phyloP scores from a whole-genome alignment of 2,113 vertebrate genomes.

The Gopherus flavomarginatus region DNA sequence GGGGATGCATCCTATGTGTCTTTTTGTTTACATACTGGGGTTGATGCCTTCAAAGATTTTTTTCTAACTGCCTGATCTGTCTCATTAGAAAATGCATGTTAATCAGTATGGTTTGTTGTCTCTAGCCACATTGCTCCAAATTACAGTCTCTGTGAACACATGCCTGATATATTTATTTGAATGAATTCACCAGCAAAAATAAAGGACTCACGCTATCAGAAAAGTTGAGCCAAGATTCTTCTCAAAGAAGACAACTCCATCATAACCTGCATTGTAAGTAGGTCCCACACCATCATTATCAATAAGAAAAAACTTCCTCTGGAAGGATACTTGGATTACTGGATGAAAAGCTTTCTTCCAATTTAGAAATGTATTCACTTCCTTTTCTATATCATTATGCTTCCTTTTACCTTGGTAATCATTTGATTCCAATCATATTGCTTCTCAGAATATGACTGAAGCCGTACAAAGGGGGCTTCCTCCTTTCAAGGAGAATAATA shows the following conservation, averaged over 20 bases:
- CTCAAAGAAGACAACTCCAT: background rate
- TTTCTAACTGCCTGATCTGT: background rate
- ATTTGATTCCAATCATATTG: background rate
- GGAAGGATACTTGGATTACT: background rate
- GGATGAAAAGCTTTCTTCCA: background rate
- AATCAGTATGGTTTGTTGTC: background rate
- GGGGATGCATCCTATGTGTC: background rate
- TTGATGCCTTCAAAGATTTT: background rate
- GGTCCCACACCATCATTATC: background rate
- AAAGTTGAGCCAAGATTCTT: background rate
- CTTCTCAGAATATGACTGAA: background rate
- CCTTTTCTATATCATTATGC: background rate
- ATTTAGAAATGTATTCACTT: background rate
- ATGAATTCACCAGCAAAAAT: background rate
- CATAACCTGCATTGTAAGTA: background rate
- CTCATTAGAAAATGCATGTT: background rate
- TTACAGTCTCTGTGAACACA: background rate
- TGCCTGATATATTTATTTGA: background rate
- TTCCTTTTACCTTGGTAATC: background rate
- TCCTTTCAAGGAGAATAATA: background rate
- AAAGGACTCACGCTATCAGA: background rate
- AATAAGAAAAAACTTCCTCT: background rate
- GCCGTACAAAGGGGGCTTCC: background rate
- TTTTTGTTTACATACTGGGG: background rate
- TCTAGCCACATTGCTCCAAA: background rate